Conservation (phyloP, 2,888 invertebrate genomes). For the Eucera pruinosa region DNA sequence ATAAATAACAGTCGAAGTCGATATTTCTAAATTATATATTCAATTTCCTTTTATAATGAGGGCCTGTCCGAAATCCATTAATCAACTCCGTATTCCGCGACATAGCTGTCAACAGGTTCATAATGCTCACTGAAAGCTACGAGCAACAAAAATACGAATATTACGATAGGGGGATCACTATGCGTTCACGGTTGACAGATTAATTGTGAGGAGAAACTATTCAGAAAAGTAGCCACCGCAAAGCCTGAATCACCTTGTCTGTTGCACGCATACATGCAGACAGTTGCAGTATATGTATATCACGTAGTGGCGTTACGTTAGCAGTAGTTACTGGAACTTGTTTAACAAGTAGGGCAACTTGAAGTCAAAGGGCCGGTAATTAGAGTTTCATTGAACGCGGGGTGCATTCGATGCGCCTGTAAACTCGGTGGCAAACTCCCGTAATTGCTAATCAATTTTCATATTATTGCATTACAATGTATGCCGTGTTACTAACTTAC, state of each 20-base stretch:
- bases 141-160: conserved; percentile 19
- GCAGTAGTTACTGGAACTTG: conserved; percentile 42
- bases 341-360: conserved; percentile 53
- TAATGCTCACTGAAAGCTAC: conserved; percentile 10
- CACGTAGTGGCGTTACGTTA: conserved; percentile 12
- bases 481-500: conserved; percentile 7
- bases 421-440: conserved; percentile 40
- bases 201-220: conserved; percentile 14
- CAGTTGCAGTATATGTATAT: background rate
- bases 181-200: conserved; percentile 30
- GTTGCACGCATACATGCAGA: conserved; percentile 2
- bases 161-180: conserved; percentile 13
- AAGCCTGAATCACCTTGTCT: conserved; percentile 9
- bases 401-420: conserved; percentile 28
- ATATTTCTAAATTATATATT: background rate
- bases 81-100: conserved; percentile 2
- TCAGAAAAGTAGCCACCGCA: background rate
- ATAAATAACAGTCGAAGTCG: too few species aligned
- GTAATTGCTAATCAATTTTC: conserved; percentile 44
- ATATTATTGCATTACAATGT: conserved; percentile 45
- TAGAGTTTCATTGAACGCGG: conserved; percentile 45
- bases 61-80: background rate
- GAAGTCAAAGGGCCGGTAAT: conserved; percentile 52
- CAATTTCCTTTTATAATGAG: too few species aligned
- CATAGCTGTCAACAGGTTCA: conserved; percentile 6